Base-by-base conservation (phyloP, 2,797 vertebrate genomes). In the Sarcophilus harrisii region DNA sequence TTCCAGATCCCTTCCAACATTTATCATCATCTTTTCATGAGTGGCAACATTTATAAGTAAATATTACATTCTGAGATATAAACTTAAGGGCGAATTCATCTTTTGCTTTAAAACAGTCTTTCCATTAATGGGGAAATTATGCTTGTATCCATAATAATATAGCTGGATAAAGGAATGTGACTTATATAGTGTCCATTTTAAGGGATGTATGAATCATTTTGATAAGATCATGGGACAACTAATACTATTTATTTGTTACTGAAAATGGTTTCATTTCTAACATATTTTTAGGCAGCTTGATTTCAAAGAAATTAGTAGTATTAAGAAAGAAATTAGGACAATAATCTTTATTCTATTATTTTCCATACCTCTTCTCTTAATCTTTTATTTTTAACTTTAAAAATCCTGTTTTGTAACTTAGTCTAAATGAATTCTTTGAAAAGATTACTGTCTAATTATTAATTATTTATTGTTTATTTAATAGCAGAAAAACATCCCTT, bases 141-240 rank as follows among this genome's bases (percentile, higher is more conserved):
- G 97, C 96, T 97, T 96, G 96, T 96, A 97, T 96, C 97, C 98
- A 98, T 98, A 97, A 98, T 97, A 98, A 97, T 97, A 93, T 96
- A 97, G 92, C 49, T 93, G 95, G 97, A 98, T 98, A 98, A 97
- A 95, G 59, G 62, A 28, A 24, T 59, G 10, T 0, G 58, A 95
- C 97, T 96, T 91, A 94, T 58, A 97, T 95, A 95, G 92, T 97
- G 96, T 95, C 96, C 95, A 95, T 97, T 96, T 96, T 81, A 95
- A 59, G 90, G 93, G 95, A 90, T 95, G 55, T 95, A 95, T 97
- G 96, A 96, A 97, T 94, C 91, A 92, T 96, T 97, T 97, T 97
- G 97, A 97, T 98, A 98, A 98, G 97, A 14, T 87, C 66, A 89
- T n/a, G 30, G 9, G 97, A 96, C 90, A 93, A 92, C 94, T 96